Conservation (phyloP, 2,113 vertebrate genomes). For the Phainopepla nitens region DNA sequence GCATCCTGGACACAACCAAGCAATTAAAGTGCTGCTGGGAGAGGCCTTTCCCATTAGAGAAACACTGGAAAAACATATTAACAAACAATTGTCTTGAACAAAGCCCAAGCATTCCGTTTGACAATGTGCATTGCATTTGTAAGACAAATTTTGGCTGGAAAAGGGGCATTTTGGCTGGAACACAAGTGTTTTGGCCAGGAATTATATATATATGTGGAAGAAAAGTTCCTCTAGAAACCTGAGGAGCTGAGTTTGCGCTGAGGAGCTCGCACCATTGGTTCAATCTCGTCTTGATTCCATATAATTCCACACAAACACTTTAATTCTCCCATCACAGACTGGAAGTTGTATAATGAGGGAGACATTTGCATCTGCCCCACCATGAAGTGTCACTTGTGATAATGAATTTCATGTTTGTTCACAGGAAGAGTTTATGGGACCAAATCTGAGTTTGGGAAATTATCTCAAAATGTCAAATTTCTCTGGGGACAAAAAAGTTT, state of each 20-base stretch:
- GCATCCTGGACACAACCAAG: not conserved
- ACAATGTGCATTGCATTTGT: not conserved
- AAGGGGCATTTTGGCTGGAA: not conserved
- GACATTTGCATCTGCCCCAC: not conserved
- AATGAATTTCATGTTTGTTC: not conserved
- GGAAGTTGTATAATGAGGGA: not conserved
- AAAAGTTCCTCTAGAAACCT: not conserved
- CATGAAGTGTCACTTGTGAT: not conserved
- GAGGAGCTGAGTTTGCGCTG: not conserved
- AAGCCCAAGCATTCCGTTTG: not conserved
- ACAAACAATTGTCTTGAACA: not conserved
- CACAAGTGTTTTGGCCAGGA: not conserved
- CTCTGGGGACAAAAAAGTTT: not conserved
- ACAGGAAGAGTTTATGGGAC: not conserved
- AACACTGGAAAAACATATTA: not conserved
- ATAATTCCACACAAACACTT: not conserved
- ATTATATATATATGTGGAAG: not conserved
- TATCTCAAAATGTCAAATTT: not conserved
- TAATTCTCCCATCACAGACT: not conserved
- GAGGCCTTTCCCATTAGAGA: not conserved
- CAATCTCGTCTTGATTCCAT: not conserved
- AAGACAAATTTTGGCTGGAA: not conserved
- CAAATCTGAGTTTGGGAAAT: not conserved
- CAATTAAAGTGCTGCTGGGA: not conserved
- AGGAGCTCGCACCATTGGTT: not conserved